Conservation (phyloP, 2,888 invertebrate genomes). For the Phyllotreta cruciferae region DNA sequence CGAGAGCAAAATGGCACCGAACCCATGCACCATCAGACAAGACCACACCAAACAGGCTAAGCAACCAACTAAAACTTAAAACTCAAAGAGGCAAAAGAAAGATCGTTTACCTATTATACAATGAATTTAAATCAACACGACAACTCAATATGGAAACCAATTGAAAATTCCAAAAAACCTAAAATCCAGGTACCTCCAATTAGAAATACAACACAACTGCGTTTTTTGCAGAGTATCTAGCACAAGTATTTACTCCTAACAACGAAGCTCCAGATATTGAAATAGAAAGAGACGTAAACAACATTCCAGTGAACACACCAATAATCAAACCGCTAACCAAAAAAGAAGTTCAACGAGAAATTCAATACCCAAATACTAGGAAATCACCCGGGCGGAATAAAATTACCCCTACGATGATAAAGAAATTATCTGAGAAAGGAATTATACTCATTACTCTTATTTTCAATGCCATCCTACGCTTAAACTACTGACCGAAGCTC, state of each 20-base stretch:
- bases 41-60: constrained; percentile 13
- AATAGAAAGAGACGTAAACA: constrained; percentile 1
- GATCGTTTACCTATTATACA: too few species aligned
- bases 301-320: constrained; percentile 1
- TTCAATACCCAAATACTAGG: constrained; percentile 12
- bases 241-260: constrained; percentile 11
- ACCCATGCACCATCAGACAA: constrained; percentile 11
- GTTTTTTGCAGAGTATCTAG: too few species aligned
- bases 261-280: background rate
- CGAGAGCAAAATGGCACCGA: constrained; percentile 18
- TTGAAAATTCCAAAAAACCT: too few species aligned
- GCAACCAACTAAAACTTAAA: too few species aligned
- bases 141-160: too few species aligned
- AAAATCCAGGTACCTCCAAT: too few species aligned
- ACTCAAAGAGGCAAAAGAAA: too few species aligned
- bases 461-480: constrained; percentile 11
- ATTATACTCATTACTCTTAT: constrained; percentile 9
- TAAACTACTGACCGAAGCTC: constrained; percentile 15
- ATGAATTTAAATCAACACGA: too few species aligned
- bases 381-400: constrained; percentile 13
- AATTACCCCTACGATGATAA: constrained; percentile 14
- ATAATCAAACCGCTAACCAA: constrained; percentile 5
- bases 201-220: too few species aligned
- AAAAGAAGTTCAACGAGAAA: constrained; percentile 15
- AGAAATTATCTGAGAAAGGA: constrained; percentile 2